Evolutionary conservation across 1,140 invertebrate genomes (phyloP).

Genomic region (Pachyrhynchus sulphureomaculatus): DNA sequence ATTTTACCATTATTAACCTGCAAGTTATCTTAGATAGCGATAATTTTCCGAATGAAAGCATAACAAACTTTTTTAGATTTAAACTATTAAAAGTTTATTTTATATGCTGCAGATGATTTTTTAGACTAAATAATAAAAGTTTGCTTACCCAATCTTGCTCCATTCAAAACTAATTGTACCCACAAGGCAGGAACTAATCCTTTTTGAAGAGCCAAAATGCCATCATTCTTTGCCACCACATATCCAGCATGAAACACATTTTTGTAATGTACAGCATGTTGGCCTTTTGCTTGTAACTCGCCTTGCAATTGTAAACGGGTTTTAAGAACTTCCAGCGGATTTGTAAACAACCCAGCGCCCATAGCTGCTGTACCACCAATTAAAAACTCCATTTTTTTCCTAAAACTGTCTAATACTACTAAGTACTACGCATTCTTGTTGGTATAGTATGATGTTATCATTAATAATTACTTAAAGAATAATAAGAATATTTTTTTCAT

Average conservation of each 20-base stretch:
- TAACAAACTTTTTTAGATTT: too few species aligned
- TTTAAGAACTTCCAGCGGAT: constrained; percentile 83
- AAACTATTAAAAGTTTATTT: too few species aligned
- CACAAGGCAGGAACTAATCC: constrained; percentile 80
- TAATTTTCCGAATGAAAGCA: too few species aligned
- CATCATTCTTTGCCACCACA: constrained; percentile 61
- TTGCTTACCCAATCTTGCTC: constrained; percentile 44
- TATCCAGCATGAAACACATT: constrained; percentile 53
- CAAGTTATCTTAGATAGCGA: too few species aligned
- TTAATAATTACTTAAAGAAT: too few species aligned
- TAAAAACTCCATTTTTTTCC: constrained; percentile 43
- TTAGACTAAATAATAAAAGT: too few species aligned
- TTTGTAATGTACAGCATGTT: constrained; percentile 55
- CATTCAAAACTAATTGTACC: constrained; percentile 60
- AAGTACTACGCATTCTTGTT: too few species aligned
- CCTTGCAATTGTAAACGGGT: constrained; percentile 87
- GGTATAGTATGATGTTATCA: too few species aligned
- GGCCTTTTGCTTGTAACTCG: constrained; percentile 72
- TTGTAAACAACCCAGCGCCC: constrained; percentile 57
- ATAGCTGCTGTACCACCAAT: constrained; percentile 45
- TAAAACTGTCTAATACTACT: too few species aligned
- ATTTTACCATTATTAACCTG: too few species aligned
- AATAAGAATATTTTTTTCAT: too few species aligned
- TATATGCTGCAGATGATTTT: too few species aligned
- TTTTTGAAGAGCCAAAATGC: constrained; percentile 77